A percentile compares a stretch with the other conserved stretches of the same genome.
Evolutionary conservation across 1,140 invertebrate genomes (phyloP).

Genomic region (Triops cancriformis): DNA sequence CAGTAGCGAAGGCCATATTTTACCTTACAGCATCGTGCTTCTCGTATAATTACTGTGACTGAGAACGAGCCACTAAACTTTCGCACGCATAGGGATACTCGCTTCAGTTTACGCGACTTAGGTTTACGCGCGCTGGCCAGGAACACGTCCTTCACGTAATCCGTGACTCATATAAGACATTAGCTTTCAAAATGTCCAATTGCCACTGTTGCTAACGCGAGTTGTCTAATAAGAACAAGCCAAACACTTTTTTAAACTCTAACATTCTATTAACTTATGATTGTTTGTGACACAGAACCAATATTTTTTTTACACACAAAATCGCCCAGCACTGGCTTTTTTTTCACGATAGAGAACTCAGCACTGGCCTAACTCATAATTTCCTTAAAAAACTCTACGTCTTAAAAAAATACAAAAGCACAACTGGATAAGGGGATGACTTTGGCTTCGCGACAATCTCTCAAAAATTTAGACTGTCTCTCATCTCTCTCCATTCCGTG

Average conservation of each 20-base stretch:
- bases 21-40: too few species aligned
- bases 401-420: slow-evolving; percentile 14
- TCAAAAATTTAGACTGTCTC: not conserved
- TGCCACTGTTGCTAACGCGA: not conserved
- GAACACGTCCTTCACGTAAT: too few species aligned
- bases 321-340: slow-evolving; percentile 12
- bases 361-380: slow-evolving; percentile 9
- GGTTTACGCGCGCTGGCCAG: too few species aligned
- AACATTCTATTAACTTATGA: slow-evolving; percentile 11
- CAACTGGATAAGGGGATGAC: slow-evolving; percentile 9
- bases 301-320: slow-evolving; percentile 7
- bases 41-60: too few species aligned
- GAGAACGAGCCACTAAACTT: too few species aligned
- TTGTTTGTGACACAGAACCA: slow-evolving; percentile 3
- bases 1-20: too few species aligned
- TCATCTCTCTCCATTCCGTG: not conserved
- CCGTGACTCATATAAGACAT: too few species aligned
- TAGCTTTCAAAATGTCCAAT: not conserved
- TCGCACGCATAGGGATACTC: too few species aligned
- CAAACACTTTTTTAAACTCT: not conserved
- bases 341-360: not conserved
- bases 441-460: slow-evolving; percentile 12
- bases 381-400: not conserved
- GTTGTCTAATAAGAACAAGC: not conserved
- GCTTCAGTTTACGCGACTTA: too few species aligned